Evolutionary conservation across 2,797 vertebrate species (phyloP).

Genomic region (Phalloptychus januarius): DNA sequence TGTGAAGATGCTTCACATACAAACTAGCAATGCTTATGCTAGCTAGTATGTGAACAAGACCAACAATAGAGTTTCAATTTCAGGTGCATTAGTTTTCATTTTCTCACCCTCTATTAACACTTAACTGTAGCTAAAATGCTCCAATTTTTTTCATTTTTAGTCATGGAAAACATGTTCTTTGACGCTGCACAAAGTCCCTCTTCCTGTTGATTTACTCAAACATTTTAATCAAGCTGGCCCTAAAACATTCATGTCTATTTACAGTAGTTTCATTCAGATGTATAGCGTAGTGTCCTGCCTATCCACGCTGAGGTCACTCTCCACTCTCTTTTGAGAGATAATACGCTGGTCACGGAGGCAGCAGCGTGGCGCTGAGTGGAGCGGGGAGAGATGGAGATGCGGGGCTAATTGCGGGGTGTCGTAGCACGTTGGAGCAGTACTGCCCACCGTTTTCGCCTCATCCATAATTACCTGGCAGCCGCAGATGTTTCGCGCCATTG

Average conservation of each 20-base stretch:
- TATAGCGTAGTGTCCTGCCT: background rate
- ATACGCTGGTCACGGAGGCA: conserved; percentile 55
- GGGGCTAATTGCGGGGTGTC: conserved; percentile 70
- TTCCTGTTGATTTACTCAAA: background rate
- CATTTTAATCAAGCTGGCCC: background rate
- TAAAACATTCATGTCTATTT: background rate
- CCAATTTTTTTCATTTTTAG: too few species aligned
- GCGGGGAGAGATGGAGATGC: conserved; percentile 49
- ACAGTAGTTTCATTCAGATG: conserved; percentile 4
- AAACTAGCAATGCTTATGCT: too few species aligned
- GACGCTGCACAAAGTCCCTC: background rate
- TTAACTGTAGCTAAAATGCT: too few species aligned
- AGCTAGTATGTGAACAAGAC: too few species aligned
- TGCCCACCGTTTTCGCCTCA: conserved; percentile 68
- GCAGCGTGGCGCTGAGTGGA: conserved; percentile 6
- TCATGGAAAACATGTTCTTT: background rate
- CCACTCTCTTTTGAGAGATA: conserved; percentile 53
- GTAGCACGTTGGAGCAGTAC: conserved; percentile 42
- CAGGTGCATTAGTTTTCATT: too few species aligned
- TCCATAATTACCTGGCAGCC: conserved; percentile 94
- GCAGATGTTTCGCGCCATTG: conserved; percentile 98
- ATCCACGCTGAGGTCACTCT: conserved; percentile 36
- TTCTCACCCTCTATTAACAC: too few species aligned
- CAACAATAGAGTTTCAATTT: too few species aligned
- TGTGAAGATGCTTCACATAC: too few species aligned